Evolutionary conservation across 2,797 vertebrate species (phyloP), one percentile per base, ranked within the genome.

Genomic region (Myripristis murdjan): DNA sequence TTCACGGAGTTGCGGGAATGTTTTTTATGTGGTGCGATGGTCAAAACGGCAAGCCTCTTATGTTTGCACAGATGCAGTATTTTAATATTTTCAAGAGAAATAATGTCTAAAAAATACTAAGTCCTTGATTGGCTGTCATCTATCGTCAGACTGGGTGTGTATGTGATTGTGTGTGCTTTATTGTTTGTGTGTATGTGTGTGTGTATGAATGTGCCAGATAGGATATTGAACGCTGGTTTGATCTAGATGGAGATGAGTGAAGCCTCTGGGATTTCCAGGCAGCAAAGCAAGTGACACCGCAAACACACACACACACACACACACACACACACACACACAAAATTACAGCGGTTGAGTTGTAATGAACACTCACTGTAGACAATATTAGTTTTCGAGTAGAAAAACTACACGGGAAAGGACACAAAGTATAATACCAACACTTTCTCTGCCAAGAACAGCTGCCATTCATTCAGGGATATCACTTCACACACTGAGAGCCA

Each of bases 391-490:
- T 64, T 51, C 6, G 41, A 57, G 28, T 52, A 64, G 43, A 49
- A 14, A 64, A 70, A 55, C 28, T 16, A 46, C 44, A n/a, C n/a
- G 31, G 6, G 59, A 72, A 75, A 46, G 3, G n/a, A n/a, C n/a
- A 16, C 33, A 22, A 44, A 70, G 59, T 59, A 46, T 44, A 58
- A 56, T n/a, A 39, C 74, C 48, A 74, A 43, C 46, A 14, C 26
- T 69, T 82, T 47, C 11, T 14, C 54, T 64, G 72, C 22, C 37
- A 51, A 44, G 33, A 56, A 52, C 43, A 60, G 77, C 71, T 78
- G 71, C 67, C 73, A 62, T 70, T 85, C 71, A 78, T 66, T 75
- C 52, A 22, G 28, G 53, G 65, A 31, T 75, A 59, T 73, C 68
- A 64, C 65, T 77, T 79, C 65, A 59, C 79, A 70, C 74, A 41